A percentile compares a stretch with the other conserved stretches of the same genome.
phyloP scores from a whole-genome alignment of 2,888 invertebrate genomes.

The Leucoma salicis region DNA sequence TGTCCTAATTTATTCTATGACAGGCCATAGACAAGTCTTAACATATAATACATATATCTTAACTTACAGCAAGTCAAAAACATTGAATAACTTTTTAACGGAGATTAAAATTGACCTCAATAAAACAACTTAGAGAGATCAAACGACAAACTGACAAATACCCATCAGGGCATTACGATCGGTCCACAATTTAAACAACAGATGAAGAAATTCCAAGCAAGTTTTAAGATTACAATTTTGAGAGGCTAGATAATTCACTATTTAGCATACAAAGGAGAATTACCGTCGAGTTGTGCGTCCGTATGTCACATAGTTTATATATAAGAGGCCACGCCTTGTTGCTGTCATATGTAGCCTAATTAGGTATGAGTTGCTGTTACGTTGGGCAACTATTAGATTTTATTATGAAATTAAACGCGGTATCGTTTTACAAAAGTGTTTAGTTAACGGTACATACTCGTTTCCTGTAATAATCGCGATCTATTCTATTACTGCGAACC shows the following conservation, averaged over 20 bases:
- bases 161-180: conserved; percentile 38
- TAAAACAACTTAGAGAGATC: conserved; percentile 23
- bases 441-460: conserved; percentile 26
- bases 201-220: conserved; percentile 79
- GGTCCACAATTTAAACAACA: conserved; percentile 57
- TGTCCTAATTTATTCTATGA: neutral
- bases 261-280: conserved; percentile 81
- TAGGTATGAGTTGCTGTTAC: conserved; percentile 59
- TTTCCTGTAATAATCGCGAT: conserved; percentile 13
- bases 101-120: conserved; percentile 33
- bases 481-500: conserved; percentile 10
- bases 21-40: neutral
- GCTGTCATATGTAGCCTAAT: conserved; percentile 79
- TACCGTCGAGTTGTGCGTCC: conserved; percentile 70
- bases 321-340: conserved; percentile 76
- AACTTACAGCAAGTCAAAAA: neutral
- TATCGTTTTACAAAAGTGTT: conserved; percentile 37
- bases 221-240: conserved; percentile 80
- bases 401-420: conserved; percentile 43
- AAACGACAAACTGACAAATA: conserved; percentile 39
- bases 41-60: neutral
- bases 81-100: conserved; percentile 18
- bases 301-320: conserved; percentile 68
- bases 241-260: conserved; percentile 79
- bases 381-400: conserved; percentile 52